Base-by-base conservation (phyloP, 2,113 vertebrate species). In the Calidris pugnax region DNA sequence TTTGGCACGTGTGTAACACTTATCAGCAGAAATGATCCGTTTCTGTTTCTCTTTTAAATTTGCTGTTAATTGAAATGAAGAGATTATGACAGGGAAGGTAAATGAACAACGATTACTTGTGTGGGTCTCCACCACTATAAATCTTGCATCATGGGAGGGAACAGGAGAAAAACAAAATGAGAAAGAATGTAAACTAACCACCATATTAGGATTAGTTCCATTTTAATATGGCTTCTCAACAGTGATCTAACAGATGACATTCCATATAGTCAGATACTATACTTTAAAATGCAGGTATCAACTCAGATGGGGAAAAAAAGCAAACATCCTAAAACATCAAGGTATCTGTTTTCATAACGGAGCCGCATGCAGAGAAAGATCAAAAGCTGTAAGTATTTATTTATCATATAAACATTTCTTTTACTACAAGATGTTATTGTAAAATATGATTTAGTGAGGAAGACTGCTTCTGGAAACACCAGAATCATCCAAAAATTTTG, bases 21-120 rank as follows among this genome's bases (percentile, higher is more conserved):
- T 91, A 96, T 93, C 95, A 94, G 73, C 74, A 92, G 12, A 41
- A 68, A 16, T 4, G 3, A 94, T 95, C 84, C 15, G 19, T 60
- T 75, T 87, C 51, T 91, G 84, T 35, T 92, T 89, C 56, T 68
- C 15, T 89, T 75, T 69, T 33, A 75, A 45, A 77, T 84, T 79
- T 86, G 39, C 64, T 86, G 72, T 73, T 73, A 87, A 83, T 18
- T 95, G 53, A 73, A 53, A 21, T 83, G 60, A 87, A 90, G 39
- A 86, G 12, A 81, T 39, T 55, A 68, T 4, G 32, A 64, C 51
- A 87, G 22, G 9, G 39, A 74, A 88, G 35, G 27, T 33, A 92
- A 91, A 79, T 20, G 37, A 75, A 85, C 60, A 35, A 77, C 12
- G 9, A 68, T 66, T 41, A 57, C 8, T 90, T 45, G 10, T 63